A percentile compares a stretch with the other conserved stretches of the same genome.
These are phyloP conservation scores for Oxytorus armatus DNA, from an alignment of 2,888 invertebrate species.

Conservation along the genomic window DNA sequence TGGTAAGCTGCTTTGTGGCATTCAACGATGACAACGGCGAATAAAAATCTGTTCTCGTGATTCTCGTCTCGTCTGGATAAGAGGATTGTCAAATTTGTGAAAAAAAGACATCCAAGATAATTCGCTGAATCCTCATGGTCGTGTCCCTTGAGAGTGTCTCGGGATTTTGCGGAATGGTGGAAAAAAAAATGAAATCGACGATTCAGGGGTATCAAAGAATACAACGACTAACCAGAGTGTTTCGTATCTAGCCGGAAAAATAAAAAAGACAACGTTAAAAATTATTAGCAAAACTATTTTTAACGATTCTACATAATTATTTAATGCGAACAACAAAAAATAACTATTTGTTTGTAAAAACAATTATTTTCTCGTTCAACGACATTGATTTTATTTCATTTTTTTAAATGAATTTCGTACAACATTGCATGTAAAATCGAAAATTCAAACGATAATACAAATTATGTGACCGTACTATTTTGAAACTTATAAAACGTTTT, in stretches of 20 bases:
- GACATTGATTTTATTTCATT: background rate
- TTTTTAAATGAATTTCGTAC: no score
- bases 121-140: constrained; percentile 12
- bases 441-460: no score
- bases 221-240: background rate
- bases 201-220: background rate
- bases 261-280: background rate
- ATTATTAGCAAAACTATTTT: background rate
- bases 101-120: constrained; percentile 29
- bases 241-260: background rate
- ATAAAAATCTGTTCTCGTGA: constrained; percentile 12
- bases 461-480: no score
- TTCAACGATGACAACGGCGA: constrained; percentile 33
- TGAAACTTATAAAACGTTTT: no score
- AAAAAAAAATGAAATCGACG: background rate
- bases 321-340: background rate
- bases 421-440: no score
- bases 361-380: background rate
- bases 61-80: constrained; percentile 1
- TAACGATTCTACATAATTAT: background rate
- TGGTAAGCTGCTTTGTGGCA: constrained; percentile 40
- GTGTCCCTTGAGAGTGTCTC: background rate
- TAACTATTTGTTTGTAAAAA: background rate
- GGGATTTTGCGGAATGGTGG: background rate
- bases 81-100: constrained; percentile 36